Conservation (phyloP, 2,113 vertebrate species). For the Tamias sibiricus region DNA sequence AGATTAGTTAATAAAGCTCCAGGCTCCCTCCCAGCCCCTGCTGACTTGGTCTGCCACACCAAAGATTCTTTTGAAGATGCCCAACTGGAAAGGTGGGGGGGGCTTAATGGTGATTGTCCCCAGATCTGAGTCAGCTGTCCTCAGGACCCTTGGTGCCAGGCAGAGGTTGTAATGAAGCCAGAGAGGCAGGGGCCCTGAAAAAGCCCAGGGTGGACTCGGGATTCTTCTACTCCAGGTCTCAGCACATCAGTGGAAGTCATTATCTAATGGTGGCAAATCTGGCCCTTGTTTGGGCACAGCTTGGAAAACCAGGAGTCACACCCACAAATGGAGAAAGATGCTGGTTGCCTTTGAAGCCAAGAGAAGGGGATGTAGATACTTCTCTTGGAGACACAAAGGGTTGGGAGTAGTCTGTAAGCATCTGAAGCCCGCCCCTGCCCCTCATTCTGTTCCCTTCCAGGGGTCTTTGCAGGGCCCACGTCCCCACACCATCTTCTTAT, state of each 20-base stretch:
- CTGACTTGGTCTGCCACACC: constrained; percentile 82
- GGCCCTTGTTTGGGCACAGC: not conserved
- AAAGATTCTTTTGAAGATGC: constrained; percentile 75
- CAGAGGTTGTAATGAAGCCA: not conserved
- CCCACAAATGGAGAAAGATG: not conserved
- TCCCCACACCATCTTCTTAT: not conserved
- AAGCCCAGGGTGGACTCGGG: not conserved
- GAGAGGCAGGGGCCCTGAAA: not conserved
- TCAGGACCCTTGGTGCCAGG: not conserved
- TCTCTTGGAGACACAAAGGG: not conserved
- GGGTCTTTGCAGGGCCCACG: not conserved
- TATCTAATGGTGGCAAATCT: not conserved
- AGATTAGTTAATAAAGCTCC: constrained; percentile 89
- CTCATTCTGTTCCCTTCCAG: not conserved
- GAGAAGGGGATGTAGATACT: not conserved
- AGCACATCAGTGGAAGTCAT: not conserved
- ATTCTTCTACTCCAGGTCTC: not conserved
- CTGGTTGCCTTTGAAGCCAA: not conserved
- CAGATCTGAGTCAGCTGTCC: not conserved
- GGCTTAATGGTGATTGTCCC: no score
- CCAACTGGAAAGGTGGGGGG: not conserved
- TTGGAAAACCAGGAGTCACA: not conserved
- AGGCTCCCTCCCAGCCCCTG: constrained; percentile 82
- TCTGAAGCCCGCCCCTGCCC: not conserved
- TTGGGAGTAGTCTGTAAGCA: not conserved